Evolutionary conservation across 2,888 invertebrate species (phyloP).

Genomic region (Andrena fulva): DNA sequence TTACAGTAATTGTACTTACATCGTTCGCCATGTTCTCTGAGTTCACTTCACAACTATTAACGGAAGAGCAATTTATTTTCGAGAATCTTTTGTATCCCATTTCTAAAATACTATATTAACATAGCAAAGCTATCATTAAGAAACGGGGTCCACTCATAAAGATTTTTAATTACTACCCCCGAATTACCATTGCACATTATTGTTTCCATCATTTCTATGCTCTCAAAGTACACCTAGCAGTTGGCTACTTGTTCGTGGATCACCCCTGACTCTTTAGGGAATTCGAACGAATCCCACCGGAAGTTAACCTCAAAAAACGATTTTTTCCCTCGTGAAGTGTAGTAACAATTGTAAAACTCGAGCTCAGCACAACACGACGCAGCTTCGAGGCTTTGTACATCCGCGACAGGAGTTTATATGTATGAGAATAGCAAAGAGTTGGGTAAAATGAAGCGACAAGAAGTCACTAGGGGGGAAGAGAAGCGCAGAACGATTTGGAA

Average conservation of each 20-base stretch:
- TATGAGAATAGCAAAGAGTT: background rate
- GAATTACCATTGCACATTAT: background rate
- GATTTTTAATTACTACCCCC: background rate
- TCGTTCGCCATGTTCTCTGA: slow-evolving; percentile 17
- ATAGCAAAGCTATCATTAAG: background rate
- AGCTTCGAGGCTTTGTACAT: background rate
- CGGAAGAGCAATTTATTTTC: background rate
- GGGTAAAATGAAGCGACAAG: background rate
- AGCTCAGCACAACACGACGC: slow-evolving; percentile 56
- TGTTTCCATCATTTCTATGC: slow-evolving; percentile 21
- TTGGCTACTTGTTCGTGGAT: background rate
- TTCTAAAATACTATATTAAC: slow-evolving; percentile 18
- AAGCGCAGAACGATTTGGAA: slow-evolving; percentile 13
- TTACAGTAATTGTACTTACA: slow-evolving; percentile 47
- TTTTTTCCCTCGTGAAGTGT: background rate
- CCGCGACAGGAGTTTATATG: background rate
- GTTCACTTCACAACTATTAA: slow-evolving; percentile 14
- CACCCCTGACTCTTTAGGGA: background rate
- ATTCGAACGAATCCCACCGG: background rate
- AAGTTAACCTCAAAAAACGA: background rate
- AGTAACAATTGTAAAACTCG: background rate
- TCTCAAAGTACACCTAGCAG: background rate
- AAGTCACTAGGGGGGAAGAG: background rate
- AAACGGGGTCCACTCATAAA: background rate
- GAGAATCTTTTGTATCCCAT: slow-evolving; percentile 10